These are phyloP conservation scores for Drosophila arizonae DNA, from an alignment of 1,140 invertebrate genomes.

Conservation along the genomic window DNA sequence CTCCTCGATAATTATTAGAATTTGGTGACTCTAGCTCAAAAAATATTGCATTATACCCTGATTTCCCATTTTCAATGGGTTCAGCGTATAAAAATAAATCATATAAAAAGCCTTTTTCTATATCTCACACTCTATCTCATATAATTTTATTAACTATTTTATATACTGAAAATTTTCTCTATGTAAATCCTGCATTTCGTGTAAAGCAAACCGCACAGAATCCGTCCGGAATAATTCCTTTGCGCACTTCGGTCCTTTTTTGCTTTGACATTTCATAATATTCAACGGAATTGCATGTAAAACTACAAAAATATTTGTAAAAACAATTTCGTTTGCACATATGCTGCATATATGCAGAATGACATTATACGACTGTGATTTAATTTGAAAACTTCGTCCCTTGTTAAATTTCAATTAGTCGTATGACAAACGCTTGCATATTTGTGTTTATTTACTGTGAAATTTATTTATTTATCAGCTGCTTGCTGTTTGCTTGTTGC, in stretches of 20 bases:
- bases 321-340: neutral
- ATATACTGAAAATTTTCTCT: no score
- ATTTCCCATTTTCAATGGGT: no score
- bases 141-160: neutral
- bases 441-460: conserved; percentile 22
- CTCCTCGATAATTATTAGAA: no score
- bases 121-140: neutral
- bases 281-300: neutral
- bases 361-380: conserved; percentile 43
- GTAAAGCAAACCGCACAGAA: neutral
- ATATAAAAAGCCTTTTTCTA: no score
- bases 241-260: neutral
- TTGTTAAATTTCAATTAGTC: conserved; percentile 14
- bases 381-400: conserved; percentile 49
- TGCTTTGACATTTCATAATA: neutral
- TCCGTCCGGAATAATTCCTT: neutral
- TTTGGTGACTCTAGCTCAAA: no score
- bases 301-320: neutral
- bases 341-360: neutral
- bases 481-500: neutral
- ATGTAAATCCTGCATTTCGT: neutral
- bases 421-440: conserved; percentile 29
- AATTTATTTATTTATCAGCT: conserved; percentile 34
- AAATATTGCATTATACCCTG: no score
- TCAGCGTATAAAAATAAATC: no score